A percentile compares a stretch with the other conserved stretches of the same genome.
Evolutionary conservation across 1,140 invertebrate species (phyloP).

Genomic region (Aphelenchoides fujianensis): DNA sequence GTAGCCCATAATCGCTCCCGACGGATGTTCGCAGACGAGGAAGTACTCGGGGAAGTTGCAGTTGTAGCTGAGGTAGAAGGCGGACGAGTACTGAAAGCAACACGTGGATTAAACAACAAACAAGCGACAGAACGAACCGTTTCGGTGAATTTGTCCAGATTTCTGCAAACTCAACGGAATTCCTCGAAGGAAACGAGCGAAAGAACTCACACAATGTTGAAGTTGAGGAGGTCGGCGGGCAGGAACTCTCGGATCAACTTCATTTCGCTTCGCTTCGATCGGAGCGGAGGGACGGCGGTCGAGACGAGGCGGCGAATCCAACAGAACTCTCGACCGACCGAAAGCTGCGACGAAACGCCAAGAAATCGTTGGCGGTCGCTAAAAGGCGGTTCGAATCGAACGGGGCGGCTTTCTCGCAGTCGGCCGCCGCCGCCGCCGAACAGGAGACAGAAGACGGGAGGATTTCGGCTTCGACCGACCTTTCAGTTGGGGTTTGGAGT

Average conservation of each 20-base stretch:
- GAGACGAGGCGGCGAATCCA: too few relatives aligned
- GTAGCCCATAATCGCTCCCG: conserved; percentile 94
- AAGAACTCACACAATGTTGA: conserved; percentile 40
- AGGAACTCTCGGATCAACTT: conserved; percentile 38
- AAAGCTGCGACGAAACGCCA: too few relatives aligned
- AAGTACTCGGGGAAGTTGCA: conserved; percentile 99
- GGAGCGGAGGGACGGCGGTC: too few relatives aligned
- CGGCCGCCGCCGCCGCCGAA: too few relatives aligned
- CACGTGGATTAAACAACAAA: conserved; percentile 43
- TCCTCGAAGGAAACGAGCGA: background rate
- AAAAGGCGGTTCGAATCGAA: too few relatives aligned
- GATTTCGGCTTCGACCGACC: too few relatives aligned
- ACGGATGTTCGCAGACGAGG: conserved; percentile 88
- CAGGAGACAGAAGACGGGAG: too few relatives aligned
- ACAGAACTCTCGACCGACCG: too few relatives aligned
- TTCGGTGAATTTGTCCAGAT: conserved; percentile 92
- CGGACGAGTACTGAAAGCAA: conserved; percentile 76
- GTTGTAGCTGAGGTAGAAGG: conserved; percentile 95
- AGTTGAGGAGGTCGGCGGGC: conserved; percentile 35
- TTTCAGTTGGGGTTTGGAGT: too few relatives aligned
- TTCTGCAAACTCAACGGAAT: conserved; percentile 71
- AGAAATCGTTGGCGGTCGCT: too few relatives aligned
- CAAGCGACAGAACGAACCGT: conserved; percentile 78
- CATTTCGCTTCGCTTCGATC: too few relatives aligned
- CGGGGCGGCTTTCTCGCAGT: too few relatives aligned